These are phyloP conservation scores for Anser brachyrhynchus DNA, from an alignment of 2,113 vertebrate species.

Conservation along the genomic window DNA sequence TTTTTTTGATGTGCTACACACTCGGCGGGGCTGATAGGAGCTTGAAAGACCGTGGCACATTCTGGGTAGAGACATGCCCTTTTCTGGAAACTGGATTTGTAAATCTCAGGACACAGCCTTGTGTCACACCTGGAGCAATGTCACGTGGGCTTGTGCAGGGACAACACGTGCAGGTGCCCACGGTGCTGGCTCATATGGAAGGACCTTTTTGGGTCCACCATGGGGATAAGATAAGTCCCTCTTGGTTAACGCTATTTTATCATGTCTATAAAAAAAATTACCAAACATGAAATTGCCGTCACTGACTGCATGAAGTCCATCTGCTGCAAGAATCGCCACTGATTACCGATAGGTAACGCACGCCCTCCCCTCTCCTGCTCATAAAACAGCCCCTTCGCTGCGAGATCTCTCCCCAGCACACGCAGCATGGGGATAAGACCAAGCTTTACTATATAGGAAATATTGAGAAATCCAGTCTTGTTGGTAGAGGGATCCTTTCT, in stretches of 20 bases:
- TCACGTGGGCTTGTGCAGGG: fast-evolving
- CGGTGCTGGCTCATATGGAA: fast-evolving
- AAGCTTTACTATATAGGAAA: background rate
- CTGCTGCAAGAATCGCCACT: background rate
- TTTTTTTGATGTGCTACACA: background rate
- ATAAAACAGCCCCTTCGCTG: background rate
- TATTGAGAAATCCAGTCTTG: slow-evolving; percentile 36
- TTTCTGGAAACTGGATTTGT: background rate
- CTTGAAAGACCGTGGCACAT: background rate
- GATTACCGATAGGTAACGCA: no score
- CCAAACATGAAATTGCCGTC: fast-evolving
- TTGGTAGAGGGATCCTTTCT: background rate
- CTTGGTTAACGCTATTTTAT: background rate
- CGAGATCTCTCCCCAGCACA: background rate
- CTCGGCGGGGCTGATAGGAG: background rate
- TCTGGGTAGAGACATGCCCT: background rate
- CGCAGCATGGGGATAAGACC: background rate
- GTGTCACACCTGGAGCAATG: background rate
- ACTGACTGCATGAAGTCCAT: fast-evolving
- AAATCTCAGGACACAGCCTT: background rate
- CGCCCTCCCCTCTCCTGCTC: background rate
- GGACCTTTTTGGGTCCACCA: background rate
- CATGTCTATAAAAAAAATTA: background rate
- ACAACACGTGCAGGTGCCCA: fast-evolving
- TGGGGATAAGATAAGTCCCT: background rate